A percentile compares a stretch with the other conserved stretches of the same genome.
Evolutionary conservation across 2,113 vertebrate species (phyloP).

Genomic region (Amphilophus citrinellus): DNA sequence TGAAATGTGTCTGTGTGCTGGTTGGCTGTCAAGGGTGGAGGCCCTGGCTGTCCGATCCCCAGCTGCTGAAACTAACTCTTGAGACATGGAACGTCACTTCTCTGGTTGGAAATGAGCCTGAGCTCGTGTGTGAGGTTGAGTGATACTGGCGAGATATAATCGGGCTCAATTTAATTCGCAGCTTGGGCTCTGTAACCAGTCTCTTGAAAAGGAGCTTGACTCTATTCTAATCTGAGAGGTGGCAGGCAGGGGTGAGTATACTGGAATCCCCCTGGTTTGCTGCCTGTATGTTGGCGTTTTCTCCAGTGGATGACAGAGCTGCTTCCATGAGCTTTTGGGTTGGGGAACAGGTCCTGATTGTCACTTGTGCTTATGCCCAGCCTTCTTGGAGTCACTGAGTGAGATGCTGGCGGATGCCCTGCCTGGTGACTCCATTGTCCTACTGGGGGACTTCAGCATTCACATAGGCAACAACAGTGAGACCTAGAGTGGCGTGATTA

Average conservation of each 20-base stretch:
- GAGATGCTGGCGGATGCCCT: too few species aligned
- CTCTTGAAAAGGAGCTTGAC: background rate
- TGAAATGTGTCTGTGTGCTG: background rate
- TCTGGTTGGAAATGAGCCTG: background rate
- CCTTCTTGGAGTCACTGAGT: too few species aligned
- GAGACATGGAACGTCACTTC: background rate
- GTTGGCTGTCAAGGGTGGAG: background rate
- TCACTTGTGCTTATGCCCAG: too few species aligned
- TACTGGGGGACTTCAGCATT: too few species aligned
- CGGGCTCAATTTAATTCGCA: background rate
- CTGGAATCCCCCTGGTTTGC: background rate
- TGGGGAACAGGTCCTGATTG: too few species aligned
- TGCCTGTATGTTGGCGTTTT: background rate
- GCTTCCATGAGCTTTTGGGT: too few species aligned
- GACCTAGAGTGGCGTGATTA: too few species aligned
- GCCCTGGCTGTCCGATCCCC: background rate
- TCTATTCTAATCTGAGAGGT: background rate
- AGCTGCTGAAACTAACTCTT: background rate
- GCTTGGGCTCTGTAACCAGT: background rate
- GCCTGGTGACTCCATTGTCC: too few species aligned
- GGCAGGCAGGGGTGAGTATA: background rate
- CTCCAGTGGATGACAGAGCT: too few species aligned
- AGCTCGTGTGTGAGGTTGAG: background rate
- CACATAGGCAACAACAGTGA: too few species aligned
- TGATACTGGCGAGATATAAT: background rate